Base-by-base conservation (phyloP, 2,797 vertebrate species). In the Fistularia tabacaria region DNA sequence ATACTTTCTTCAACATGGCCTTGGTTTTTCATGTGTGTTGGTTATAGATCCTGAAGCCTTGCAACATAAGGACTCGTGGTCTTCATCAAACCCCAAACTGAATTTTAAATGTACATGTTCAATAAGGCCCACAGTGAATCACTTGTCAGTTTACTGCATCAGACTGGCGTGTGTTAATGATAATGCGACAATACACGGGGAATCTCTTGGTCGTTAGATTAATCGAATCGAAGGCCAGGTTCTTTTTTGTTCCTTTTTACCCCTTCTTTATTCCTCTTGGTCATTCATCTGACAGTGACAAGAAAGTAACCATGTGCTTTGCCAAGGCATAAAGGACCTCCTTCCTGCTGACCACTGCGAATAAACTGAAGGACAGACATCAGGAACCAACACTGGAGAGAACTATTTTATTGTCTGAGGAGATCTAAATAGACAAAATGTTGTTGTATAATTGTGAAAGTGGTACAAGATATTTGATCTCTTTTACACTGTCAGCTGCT, bases 281-380 rank as follows among this genome's bases (percentile, higher is more conserved):
- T 67, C 11, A 45, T 92, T 92, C 62, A 57, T 94, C 81, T 96
- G 93, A 42, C 81, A 93, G 57, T 6, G 94, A 94, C 87, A 88
- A 88, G 7, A 1, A 43, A 0, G 92, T 92, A 0, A 91, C 92
- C 46, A 75, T 74, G 15, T 94, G 93, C 74, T 93, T 95, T 38
- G 59, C 91, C 38, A 48, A 56, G 11, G 76, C 72, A 0, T 58
- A 74, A 0, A 92, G 52, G 61, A 36, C 9, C 0, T 59, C 0
- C 44, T 92, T 8, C 55, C 49, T 4, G 8, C 69, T n/a, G 54
- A 65, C 0, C 46, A 51, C 14, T 91, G 90, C 77, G 40, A 86
- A 49, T 82, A 60, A 77, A 37, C 57, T 6, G 25, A 54, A 7
- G 9, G 3, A 10, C 36, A 9, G 8, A 4, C 12, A 45, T 11